Percentiles rank a stretch among this genome's conserved stretches.
Conservation (phyloP, 2,113 vertebrate species). For the Rhinolophus ferrumequinum region DNA sequence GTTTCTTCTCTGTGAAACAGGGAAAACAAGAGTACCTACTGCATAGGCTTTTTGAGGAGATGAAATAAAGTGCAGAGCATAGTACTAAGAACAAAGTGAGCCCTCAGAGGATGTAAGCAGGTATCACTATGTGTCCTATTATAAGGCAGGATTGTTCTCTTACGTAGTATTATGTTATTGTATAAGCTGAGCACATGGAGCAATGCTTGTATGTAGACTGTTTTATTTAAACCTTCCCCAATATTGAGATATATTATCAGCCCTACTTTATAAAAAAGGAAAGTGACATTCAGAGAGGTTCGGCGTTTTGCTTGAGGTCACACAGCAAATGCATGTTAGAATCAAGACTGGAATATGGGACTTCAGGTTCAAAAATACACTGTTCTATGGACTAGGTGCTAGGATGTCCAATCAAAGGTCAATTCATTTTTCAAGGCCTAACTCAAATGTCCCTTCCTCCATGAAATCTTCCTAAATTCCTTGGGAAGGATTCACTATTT, state of each 20-base stretch:
- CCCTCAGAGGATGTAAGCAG: background rate
- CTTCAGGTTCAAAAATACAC: background rate
- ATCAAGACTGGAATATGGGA: background rate
- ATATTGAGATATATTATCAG: background rate
- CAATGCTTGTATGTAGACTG: background rate
- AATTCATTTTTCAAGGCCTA: background rate
- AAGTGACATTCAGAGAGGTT: background rate
- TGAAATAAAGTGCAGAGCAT: background rate
- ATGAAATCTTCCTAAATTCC: background rate
- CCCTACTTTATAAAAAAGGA: background rate
- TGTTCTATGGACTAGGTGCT: background rate
- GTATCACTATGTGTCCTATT: too few relatives aligned
- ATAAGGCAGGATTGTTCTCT: background rate
- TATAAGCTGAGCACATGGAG: background rate
- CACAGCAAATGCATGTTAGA: background rate
- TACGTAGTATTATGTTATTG: background rate
- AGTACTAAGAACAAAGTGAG: constrained; percentile 3
- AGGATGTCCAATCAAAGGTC: background rate
- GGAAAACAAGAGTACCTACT: background rate
- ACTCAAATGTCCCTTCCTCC: background rate
- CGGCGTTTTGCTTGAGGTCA: background rate
- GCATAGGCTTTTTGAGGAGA: background rate
- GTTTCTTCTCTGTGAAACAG: background rate
- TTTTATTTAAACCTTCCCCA: background rate
- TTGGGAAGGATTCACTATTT: background rate